phyloP scores from a whole-genome alignment of 2,888 invertebrate species.

The Cyclophora punctaria region DNA sequence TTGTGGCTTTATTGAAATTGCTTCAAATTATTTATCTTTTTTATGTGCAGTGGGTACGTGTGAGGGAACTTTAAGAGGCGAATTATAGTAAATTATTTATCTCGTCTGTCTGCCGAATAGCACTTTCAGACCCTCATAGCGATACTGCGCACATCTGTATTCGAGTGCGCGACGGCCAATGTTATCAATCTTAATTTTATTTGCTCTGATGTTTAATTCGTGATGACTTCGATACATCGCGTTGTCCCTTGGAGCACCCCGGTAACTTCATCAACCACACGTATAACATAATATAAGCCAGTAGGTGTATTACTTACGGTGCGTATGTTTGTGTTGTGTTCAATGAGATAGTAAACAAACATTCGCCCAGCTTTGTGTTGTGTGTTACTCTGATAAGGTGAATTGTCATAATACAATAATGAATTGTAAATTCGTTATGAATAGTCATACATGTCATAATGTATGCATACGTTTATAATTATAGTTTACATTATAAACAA shows the following conservation, averaged over 20 bases:
- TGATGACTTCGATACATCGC: too few species aligned
- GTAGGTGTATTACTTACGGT: too few species aligned
- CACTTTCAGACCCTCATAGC: background rate
- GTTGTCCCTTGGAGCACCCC: too few species aligned
- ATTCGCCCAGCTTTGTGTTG: conserved; percentile 8
- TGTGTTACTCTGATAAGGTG: conserved; percentile 14
- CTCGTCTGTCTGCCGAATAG: conserved; percentile 1
- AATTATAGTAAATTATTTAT: conserved; percentile 6
- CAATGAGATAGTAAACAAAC: conserved; percentile 17
- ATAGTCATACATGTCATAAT: too few species aligned
- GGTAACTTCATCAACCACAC: background rate
- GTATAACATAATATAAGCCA: too few species aligned
- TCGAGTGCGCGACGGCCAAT: too few species aligned
- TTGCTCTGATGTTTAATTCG: too few species aligned
- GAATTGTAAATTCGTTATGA: conserved; percentile 4
- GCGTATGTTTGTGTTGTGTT: conserved; percentile 2
- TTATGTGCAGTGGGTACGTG: conserved; percentile 26
- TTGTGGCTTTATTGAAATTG: conserved; percentile 70
- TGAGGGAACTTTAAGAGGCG: conserved; percentile 10
- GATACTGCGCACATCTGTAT: too few species aligned
- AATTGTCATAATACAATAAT: conserved; percentile 18
- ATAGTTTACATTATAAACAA: too few species aligned
- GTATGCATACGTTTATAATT: too few species aligned
- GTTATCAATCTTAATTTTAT: too few species aligned
- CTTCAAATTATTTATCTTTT: conserved; percentile 57